Evolutionary conservation across 2,113 vertebrate species (phyloP).

Genomic region (Alaudala cheleensis): DNA sequence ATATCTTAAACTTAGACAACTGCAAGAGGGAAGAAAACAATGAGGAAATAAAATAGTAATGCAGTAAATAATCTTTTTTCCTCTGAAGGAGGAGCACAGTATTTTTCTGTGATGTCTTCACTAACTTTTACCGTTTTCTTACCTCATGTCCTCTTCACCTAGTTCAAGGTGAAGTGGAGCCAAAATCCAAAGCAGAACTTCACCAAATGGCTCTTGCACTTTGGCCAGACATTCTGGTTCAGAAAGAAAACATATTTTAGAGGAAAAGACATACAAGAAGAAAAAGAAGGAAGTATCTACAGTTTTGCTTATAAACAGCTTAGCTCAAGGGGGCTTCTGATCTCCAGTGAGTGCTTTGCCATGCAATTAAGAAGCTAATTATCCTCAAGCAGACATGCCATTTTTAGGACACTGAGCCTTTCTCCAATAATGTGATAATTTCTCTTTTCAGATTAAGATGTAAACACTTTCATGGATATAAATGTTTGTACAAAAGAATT

Average conservation of each 20-base stretch:
- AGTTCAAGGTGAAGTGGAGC: neutral
- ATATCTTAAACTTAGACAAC: neutral
- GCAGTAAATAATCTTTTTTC: neutral
- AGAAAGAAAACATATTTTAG: neutral
- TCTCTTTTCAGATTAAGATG: neutral
- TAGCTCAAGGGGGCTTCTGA: neutral
- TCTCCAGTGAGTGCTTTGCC: neutral
- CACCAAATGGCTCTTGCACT: neutral
- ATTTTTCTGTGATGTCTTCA: neutral
- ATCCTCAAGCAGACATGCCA: neutral
- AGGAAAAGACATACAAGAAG: neutral
- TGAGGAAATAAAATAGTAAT: neutral
- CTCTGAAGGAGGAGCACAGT: neutral
- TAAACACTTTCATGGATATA: neutral
- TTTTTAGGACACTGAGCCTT: neutral
- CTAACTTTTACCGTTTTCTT: neutral
- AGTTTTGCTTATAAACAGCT: neutral
- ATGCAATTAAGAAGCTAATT: neutral
- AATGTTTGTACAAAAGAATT: neutral
- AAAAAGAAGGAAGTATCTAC: neutral
- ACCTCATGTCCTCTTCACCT: neutral
- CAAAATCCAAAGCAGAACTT: neutral
- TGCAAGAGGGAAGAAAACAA: neutral
- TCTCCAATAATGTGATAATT: neutral
- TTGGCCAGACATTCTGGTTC: neutral